phyloP scores from a whole-genome alignment of 2,888 invertebrate genomes.

The Galerucella pusilla region DNA sequence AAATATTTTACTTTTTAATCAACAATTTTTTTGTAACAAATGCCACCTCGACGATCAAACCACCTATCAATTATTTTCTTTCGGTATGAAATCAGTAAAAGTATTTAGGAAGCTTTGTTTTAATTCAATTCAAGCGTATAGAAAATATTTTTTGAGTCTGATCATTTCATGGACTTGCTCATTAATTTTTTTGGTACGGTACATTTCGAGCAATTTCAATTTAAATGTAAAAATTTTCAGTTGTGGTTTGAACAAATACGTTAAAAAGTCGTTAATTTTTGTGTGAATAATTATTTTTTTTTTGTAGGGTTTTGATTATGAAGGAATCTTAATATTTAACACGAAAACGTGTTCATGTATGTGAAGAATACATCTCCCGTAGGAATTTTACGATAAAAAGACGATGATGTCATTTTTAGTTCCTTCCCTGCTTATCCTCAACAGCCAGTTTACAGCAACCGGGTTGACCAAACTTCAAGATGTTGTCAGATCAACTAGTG shows the following conservation, averaged over 20 bases:
- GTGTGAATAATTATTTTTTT: not conserved
- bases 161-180: constrained; percentile 11
- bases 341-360: not conserved
- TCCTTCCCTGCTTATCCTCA: no score
- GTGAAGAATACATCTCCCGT: no score
- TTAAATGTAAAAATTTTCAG: not conserved
- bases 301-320: not conserved
- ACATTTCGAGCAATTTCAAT: constrained; percentile 1
- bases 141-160: constrained; percentile 26
- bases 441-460: no score
- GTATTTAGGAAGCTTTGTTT: constrained; percentile 20
- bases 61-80: constrained; percentile 32
- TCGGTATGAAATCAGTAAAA: constrained; percentile 17
- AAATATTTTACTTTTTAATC: constrained; percentile 18
- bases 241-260: not conserved
- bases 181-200: constrained; percentile 14
- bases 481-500: no score
- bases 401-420: no score
- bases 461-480: no score
- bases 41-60: constrained; percentile 33
- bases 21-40: constrained; percentile 26
- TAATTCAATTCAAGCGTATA: constrained; percentile 29
- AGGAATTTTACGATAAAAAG: no score
- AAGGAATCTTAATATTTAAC: not conserved
- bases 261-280: not conserved